Evolutionary conservation across 2,113 vertebrate genomes (phyloP), one percentile per base, ranked within the genome.

Genomic region (Nasalis larvatus): DNA sequence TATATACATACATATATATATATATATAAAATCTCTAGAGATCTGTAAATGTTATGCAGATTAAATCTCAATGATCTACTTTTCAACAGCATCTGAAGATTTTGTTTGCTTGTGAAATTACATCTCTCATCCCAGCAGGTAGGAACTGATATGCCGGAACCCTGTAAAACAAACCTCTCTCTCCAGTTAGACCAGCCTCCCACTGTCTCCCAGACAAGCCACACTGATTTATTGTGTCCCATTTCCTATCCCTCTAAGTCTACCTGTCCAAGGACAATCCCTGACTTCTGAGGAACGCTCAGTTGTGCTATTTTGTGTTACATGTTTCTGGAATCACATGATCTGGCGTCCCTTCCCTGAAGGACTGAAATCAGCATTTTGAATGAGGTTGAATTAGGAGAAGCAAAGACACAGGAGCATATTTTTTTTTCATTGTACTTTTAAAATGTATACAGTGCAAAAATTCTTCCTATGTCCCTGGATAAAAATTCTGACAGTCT

Each of bases 111-210:
- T 77, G 2, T 73, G 32, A 60, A 35, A n/a, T 18, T 78, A 45
- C 25, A 37, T 54, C n/a, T 90, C 23, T 78, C 5, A 78, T 30
- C n/a, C 49, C 35, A 45, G 8, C 1, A 42, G 0, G 60, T 42
- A 47, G 21, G 17, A 74, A 37, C 0, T 58, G 11, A 8, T 21
- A 45, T 35, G 10, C 6, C 27, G 17, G 20, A 14, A 0, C 0
- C 1, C 13, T 37, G 2, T 2, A 58, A 18, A 4, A 54, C 3
- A 78, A 66, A 45, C 0, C 20, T 4, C 23, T 25, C 1, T 60
- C 6, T 78, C 8, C 11, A 54, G n/a, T 35, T 40, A 35, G 3
- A 80, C 2, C 9, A 30, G 5, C 4, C 0, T 40, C 9, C 10
- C 21, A 4, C 1, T 1, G 13, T 27, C 14, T 86, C 54, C 32